Evolutionary conservation across 2,888 invertebrate genomes (phyloP).

Genomic region (Eulithis prunata): DNA sequence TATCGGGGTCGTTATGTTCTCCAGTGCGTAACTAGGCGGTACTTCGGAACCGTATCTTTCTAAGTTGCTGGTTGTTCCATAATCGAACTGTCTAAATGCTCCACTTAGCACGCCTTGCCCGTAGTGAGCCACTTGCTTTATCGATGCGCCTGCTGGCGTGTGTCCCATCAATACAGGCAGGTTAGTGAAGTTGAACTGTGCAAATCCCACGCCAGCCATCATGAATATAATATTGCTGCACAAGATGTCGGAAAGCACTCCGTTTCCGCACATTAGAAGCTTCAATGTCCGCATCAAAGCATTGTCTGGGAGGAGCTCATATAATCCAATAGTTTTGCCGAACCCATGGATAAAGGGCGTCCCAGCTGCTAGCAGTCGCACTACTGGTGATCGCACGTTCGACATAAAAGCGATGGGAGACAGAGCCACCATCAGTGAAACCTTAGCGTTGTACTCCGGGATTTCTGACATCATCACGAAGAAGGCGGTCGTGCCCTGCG

Average conservation of each 20-base stretch:
- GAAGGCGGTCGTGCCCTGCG: slow-evolving; percentile 86
- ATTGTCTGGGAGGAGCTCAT: slow-evolving; percentile 87
- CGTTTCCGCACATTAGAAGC: slow-evolving; percentile 68
- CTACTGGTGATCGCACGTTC: slow-evolving; percentile 63
- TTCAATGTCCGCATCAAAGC: slow-evolving; percentile 75
- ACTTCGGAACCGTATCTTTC: slow-evolving; percentile 53
- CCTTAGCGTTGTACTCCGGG: slow-evolving; percentile 83
- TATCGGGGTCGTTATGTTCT: slow-evolving; percentile 60
- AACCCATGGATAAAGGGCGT: slow-evolving; percentile 51
- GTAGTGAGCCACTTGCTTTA: slow-evolving; percentile 81
- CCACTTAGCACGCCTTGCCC: slow-evolving; percentile 72
- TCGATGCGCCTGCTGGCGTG: slow-evolving; percentile 81
- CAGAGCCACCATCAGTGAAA: slow-evolving; percentile 81
- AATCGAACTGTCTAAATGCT: slow-evolving; percentile 63
- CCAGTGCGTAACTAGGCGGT: slow-evolving; percentile 63
- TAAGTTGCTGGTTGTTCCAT: slow-evolving; percentile 58
- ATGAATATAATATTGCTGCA: slow-evolving; percentile 86
- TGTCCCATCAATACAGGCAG: slow-evolving; percentile 82
- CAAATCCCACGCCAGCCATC: slow-evolving; percentile 82
- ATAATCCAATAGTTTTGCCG: slow-evolving; percentile 71
- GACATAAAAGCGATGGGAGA: slow-evolving; percentile 84
- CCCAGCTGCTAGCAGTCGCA: slow-evolving; percentile 59
- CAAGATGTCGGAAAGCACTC: slow-evolving; percentile 71
- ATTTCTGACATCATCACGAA: slow-evolving; percentile 82
- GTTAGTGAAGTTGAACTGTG: slow-evolving; percentile 84